Conservation (phyloP, 2,797 vertebrate genomes). For the Etheostoma perlongum region DNA sequence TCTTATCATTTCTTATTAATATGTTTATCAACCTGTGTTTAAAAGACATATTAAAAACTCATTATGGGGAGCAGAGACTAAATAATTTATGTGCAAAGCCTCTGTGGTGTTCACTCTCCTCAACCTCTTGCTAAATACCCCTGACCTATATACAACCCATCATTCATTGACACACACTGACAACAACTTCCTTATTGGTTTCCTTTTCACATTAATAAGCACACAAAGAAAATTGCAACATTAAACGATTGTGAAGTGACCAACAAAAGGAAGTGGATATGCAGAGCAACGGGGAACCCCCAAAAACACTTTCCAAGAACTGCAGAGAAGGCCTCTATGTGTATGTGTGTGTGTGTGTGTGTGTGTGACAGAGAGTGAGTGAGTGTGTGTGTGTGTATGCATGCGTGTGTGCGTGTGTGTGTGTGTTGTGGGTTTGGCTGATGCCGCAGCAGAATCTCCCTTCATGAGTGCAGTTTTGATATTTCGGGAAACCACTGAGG, state of each 20-base stretch:
- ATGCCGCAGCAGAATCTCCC: conserved; percentile 55
- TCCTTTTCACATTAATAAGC: conserved; percentile 10
- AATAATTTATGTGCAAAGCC: conserved; percentile 59
- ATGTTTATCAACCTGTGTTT: conserved; percentile 72
- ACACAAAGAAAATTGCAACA: conserved; percentile 25
- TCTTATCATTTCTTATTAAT: conserved; percentile 70
- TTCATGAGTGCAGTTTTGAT: conserved; percentile 70
- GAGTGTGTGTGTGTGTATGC: conserved; percentile 24
- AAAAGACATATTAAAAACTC: conserved; percentile 75
- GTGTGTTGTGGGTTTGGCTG: conserved; percentile 54
- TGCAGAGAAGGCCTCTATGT: conserved; percentile 27
- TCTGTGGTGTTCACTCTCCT: conserved; percentile 52
- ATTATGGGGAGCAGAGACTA: conserved; percentile 64
- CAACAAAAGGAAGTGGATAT: conserved; percentile 41
- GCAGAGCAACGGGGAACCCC: conserved; percentile 54
- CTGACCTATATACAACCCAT: conserved; percentile 63
- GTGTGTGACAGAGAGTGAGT: conserved; percentile 23
- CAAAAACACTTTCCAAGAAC: conserved; percentile 53
- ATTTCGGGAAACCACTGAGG: conserved; percentile 78
- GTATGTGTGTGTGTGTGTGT: conserved; percentile 22
- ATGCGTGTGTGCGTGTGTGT: conserved; percentile 26
- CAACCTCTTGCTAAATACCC: conserved; percentile 64
- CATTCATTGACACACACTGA: conserved; percentile 40
- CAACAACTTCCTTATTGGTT: conserved; percentile 23
- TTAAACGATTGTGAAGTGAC: conserved; percentile 24